Evolutionary conservation across 2,797 vertebrate genomes (phyloP).

Genomic region (Alectoris magna): DNA sequence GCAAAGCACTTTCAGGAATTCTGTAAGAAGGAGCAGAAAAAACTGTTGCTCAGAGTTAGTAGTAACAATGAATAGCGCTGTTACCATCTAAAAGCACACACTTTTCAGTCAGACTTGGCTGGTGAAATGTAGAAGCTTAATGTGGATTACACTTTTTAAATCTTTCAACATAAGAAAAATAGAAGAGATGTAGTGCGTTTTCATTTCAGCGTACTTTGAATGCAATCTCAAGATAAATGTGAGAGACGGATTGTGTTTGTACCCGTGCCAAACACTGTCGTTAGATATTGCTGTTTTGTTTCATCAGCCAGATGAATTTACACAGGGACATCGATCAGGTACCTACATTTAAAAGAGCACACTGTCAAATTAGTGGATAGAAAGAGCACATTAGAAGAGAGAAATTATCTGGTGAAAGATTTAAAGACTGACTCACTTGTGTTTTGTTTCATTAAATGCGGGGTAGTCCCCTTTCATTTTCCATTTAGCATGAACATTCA

Average conservation of each 20-base stretch:
- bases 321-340: constrained; percentile 56
- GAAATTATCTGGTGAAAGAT: constrained; percentile 72
- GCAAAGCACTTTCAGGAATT: constrained; percentile 26
- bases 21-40: constrained; percentile 10
- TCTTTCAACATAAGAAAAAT: constrained; percentile 68
- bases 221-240: constrained; percentile 70
- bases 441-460: constrained; percentile 66
- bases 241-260: constrained; percentile 67
- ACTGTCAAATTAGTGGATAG: constrained; percentile 72
- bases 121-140: constrained; percentile 70
- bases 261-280: constrained; percentile 54
- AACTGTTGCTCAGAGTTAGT: not conserved
- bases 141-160: constrained; percentile 56
- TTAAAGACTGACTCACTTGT: constrained; percentile 60
- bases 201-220: constrained; percentile 55
- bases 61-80: not conserved
- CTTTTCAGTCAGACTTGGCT: constrained; percentile 36
- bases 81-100: not conserved
- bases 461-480: constrained; percentile 48
- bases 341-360: constrained; percentile 68
- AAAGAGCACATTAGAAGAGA: constrained; percentile 67
- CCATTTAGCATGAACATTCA: constrained; percentile 32
- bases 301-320: constrained; percentile 72
- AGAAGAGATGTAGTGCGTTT: constrained; percentile 45
- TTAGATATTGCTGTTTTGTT: constrained; percentile 74